A percentile compares a stretch with the other conserved stretches of the same genome.
Conservation (phyloP, 2,113 vertebrate species). For the Centropus unirufus region DNA sequence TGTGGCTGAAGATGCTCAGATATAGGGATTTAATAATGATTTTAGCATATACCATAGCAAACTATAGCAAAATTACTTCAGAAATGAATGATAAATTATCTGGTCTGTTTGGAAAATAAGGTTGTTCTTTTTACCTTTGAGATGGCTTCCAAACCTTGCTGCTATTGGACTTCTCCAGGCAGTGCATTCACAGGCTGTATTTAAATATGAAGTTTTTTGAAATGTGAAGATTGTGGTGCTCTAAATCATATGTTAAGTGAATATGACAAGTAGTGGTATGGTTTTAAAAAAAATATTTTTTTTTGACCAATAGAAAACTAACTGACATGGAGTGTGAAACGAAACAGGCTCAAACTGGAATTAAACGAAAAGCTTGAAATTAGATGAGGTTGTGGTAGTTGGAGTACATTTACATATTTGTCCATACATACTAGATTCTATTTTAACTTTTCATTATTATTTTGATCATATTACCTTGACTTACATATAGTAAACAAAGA, state of each 20-base stretch:
- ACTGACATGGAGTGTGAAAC: neutral
- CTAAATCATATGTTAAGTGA: slow-evolving; percentile 7
- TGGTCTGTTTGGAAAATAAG: neutral
- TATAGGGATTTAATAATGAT: neutral
- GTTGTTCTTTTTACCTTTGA: neutral
- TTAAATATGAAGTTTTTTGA: slow-evolving; percentile 20
- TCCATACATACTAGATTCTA: neutral
- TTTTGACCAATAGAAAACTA: neutral
- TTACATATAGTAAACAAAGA: neutral
- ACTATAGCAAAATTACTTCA: neutral
- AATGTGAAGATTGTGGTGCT: neutral
- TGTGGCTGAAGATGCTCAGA: neutral
- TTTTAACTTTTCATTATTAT: slow-evolving; percentile 8
- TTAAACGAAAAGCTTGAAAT: slow-evolving; percentile 58
- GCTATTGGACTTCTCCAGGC: slow-evolving; percentile 22
- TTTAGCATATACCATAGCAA: neutral
- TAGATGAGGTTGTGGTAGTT: neutral
- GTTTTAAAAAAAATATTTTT: neutral
- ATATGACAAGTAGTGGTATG: slow-evolving; percentile 18
- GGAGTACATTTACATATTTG: neutral
- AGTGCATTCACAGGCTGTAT: neutral
- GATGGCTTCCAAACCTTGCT: neutral
- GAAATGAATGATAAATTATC: neutral
- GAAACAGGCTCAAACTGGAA: slow-evolving; percentile 48
- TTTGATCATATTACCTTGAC: neutral